Conservation (phyloP, 1,140 invertebrate species). For the Hylaeus volcanicus region DNA sequence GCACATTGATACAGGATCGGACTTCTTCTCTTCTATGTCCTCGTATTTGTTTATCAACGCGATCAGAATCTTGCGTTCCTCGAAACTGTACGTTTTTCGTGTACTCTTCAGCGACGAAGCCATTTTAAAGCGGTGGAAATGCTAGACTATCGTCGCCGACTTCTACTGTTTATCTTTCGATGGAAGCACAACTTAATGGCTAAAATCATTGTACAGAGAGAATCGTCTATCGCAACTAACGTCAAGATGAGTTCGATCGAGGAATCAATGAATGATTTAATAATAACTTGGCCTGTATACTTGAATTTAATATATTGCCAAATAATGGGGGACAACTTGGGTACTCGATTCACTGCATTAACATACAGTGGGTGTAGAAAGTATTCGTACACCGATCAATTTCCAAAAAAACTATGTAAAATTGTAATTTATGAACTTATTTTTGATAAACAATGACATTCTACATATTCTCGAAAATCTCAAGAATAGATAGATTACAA, state of each 20-base stretch:
- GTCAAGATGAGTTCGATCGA: neutral
- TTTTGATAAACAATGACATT: no score
- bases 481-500: no score
- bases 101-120: constrained; percentile 63
- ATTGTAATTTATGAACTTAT: no score
- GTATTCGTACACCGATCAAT: no score
- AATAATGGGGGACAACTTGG: no score
- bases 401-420: no score
- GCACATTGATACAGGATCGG: constrained; percentile 59
- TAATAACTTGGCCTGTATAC: no score
- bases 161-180: constrained; percentile 30
- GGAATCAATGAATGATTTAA: no score
- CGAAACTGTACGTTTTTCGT: constrained; percentile 71
- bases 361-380: no score
- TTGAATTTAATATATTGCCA: no score
- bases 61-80: constrained; percentile 66
- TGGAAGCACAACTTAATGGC: neutral
- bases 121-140: constrained; percentile 56
- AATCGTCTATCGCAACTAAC: neutral
- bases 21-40: constrained; percentile 61
- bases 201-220: neutral
- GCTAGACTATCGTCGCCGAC: neutral
- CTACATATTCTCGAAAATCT: no score
- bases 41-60: constrained; percentile 67
- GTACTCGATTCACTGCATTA: no score